phyloP scores from a whole-genome alignment of 2,888 invertebrate genomes.

The Beris morrisii region DNA sequence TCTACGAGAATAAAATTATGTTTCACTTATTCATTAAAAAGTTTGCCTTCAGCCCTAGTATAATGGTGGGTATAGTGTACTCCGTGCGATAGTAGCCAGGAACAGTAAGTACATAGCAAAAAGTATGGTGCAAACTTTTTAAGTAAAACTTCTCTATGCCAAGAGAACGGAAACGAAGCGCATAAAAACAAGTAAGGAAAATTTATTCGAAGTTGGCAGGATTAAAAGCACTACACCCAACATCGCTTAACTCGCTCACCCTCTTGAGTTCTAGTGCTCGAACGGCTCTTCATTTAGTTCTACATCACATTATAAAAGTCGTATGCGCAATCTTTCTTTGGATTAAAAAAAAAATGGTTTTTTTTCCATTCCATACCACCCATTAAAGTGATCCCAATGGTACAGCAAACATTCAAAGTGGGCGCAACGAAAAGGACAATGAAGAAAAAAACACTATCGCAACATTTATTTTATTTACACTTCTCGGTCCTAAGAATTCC shows the following conservation, averaged over 20 bases:
- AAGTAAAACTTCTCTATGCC: constrained; percentile 4
- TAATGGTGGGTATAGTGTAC: neutral
- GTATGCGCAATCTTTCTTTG: constrained; percentile 29
- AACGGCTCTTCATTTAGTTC: constrained; percentile 26
- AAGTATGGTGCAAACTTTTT: neutral
- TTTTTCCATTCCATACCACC: constrained; percentile 9
- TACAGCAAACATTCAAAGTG: constrained; percentile 8
- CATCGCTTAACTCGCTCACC: constrained; percentile 5
- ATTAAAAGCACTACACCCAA: constrained; percentile 11
- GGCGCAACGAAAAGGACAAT: constrained; percentile 6
- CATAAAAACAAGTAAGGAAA: constrained; percentile 24
- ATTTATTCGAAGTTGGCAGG: constrained; percentile 29
- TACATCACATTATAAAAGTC: constrained; percentile 20
- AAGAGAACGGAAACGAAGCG: constrained; percentile 22
- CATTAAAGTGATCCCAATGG: constrained; percentile 21
- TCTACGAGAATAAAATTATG: constrained; percentile 5
- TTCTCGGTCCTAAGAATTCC: constrained; percentile 13
- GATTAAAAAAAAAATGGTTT: neutral
- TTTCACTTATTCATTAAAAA: constrained; percentile 34
- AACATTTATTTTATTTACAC: constrained; percentile 31
- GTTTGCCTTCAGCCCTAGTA: constrained; percentile 5
- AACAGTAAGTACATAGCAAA: neutral
- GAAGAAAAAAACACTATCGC: constrained; percentile 13
- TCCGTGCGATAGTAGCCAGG: neutral
- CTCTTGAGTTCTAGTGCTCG: constrained; percentile 6